Evolutionary conservation across 2,797 vertebrate species (phyloP), one percentile per base, ranked within the genome.

Genomic region (Phataginus tricuspis): DNA sequence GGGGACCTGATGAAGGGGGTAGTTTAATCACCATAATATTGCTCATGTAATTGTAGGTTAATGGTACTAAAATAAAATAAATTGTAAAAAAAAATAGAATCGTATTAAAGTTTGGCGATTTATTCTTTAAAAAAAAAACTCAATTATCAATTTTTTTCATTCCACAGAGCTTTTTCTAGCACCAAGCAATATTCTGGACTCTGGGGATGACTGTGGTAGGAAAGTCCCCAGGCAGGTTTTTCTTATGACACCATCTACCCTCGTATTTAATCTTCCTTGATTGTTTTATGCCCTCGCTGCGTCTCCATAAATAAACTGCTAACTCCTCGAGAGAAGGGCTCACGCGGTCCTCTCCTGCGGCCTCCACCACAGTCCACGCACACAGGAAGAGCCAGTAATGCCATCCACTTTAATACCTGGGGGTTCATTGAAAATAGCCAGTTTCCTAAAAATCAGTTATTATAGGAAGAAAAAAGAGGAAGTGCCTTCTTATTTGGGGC

Each of bases 91-190:
- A n/a, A n/a, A n/a, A n/a, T n/a, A n/a, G n/a, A n/a, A n/a, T n/a
- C n/a, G n/a, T n/a, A n/a, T n/a, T n/a, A n/a, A n/a, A n/a, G n/a
- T n/a, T n/a, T n/a, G n/a, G n/a, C n/a, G n/a, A n/a, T n/a, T n/a
- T n/a, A n/a, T n/a, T n/a, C n/a, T n/a, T n/a, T n/a, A n/a, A n/a
- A n/a, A n/a, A n/a, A n/a, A n/a, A 96, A 96, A 84, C 53, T 80
- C 69, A 63, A 86, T 88, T 49, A 84, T 39, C 90, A 90, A 21
- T 57, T 63, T 96, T 96, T 79, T 90, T 86, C 75, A 94, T 86
- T 83, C 77, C 71, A 79, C 23, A 29, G 68, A 79, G 49, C n/a
- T 69, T 88, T 85, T 95, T 63, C 57, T 85, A 75, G 59, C 53
- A 86, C 15, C 77, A 31, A 92, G 85, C 85, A 95, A 25, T 82